Base-by-base conservation (phyloP, 2,888 invertebrate species). In the Tenthredo livida region DNA sequence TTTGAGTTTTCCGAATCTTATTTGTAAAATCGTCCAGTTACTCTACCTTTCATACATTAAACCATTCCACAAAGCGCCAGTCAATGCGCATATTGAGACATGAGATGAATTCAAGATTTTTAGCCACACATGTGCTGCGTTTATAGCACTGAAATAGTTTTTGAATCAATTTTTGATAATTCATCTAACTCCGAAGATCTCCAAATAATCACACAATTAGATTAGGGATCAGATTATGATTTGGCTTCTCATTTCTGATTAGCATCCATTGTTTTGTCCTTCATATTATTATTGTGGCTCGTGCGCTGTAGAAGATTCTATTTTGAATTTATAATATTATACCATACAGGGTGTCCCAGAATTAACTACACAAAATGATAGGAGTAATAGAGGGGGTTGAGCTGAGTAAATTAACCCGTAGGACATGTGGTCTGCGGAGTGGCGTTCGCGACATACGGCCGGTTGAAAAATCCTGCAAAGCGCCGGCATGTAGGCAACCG, bases 1-100 rank as follows among this genome's bases (percentile, higher is more conserved):
- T 96, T 97, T 92, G 97, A 98, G 93, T 97, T 97, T 94, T 97
- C 97, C 88, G 97, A 97, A 93, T 97, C 97, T 92, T 98, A 97
- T 94, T 95, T 97, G 91, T 97, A 95, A 94, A 88, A 86, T 75
- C 75, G 50, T 73, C n/a, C 17, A 77, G 58, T 61, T 61, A n/a
- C 40, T 58, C 21, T n/a, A 37, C 25, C 58, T 80, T 40, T 21
- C 0, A 33, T 37, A 80, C 21, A 80, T 61, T 33, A 21, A 61
- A 40, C 6, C 21, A 80, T 61, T 80, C 6, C 61, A 40, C 80
- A 77, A 33, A 77, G 54, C 50, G 33, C 12, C 29, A 17, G 29
- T 33, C 15, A 67, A 29, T 67, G 12, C 17, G 10, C 17, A 33
- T 67, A 67, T 33, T 29, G 6, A 67, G 6, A 67, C 12, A 67